Percentiles rank a stretch among this genome's conserved stretches.
These are phyloP conservation scores for Tetrax tetrax DNA, from an alignment of 2,113 vertebrate genomes.

Conservation along the genomic window DNA sequence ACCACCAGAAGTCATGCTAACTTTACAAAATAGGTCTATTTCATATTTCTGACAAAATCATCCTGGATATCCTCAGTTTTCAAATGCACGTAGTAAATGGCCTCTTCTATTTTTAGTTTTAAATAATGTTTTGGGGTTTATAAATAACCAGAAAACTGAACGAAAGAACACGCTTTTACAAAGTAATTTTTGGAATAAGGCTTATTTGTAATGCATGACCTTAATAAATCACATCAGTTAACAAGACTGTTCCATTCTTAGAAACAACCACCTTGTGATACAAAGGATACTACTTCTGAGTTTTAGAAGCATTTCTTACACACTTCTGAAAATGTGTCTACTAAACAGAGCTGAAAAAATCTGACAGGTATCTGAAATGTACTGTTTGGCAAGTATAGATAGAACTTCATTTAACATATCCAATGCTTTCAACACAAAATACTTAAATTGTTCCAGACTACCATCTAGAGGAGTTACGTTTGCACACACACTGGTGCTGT, in stretches of 20 bases:
- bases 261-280: not conserved
- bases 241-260: not conserved
- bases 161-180: not conserved
- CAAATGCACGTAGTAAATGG: not conserved
- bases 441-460: not conserved
- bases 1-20: not conserved
- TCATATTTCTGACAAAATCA: not conserved
- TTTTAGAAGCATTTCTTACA: not conserved
- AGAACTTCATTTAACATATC: not conserved
- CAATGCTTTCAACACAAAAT: not conserved
- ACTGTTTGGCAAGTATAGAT: not conserved
- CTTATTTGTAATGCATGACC: not conserved
- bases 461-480: not conserved
- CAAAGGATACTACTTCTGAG: not conserved
- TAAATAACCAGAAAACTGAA: not conserved
- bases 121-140: not conserved
- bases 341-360: not conserved
- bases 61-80: not conserved
- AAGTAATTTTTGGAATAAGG: not conserved
- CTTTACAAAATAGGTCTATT: not conserved
- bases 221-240: not conserved
- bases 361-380: not conserved
- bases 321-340: not conserved
- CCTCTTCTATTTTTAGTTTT: not conserved
- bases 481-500: not conserved